A percentile compares a stretch with the other conserved stretches of the same genome.
phyloP scores from a whole-genome alignment of 2,888 invertebrate genomes.

The Noctua comes region DNA sequence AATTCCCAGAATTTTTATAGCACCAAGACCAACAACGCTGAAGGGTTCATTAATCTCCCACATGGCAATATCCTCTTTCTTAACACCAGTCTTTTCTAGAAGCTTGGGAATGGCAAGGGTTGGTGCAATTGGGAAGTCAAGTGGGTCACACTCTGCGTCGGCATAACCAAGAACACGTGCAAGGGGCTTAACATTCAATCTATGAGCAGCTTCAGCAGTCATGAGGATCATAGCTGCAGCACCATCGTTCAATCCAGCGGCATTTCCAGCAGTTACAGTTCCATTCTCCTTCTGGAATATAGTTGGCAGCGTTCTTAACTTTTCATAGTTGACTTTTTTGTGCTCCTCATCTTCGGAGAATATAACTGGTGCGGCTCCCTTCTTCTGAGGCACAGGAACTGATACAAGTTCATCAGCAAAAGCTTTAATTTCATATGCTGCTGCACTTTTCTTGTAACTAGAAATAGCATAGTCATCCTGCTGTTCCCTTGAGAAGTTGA shows the following conservation, averaged over 20 bases:
- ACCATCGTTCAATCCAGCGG: slow-evolving; percentile 99
- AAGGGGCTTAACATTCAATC: slow-evolving; percentile 95
- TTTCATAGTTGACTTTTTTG: slow-evolving; percentile 97
- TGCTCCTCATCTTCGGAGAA: slow-evolving; percentile 98
- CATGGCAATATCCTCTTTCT: slow-evolving; percentile 96
- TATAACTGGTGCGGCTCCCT: slow-evolving; percentile 94
- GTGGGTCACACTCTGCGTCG: slow-evolving; percentile 98
- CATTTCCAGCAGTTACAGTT: slow-evolving; percentile 99
- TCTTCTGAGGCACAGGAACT: slow-evolving; percentile 95
- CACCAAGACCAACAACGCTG: slow-evolving; percentile 98
- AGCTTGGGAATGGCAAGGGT: slow-evolving; percentile 97
- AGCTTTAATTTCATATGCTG: slow-evolving; percentile 94
- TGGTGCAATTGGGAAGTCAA: slow-evolving; percentile 99
- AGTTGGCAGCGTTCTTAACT: slow-evolving; percentile 95
- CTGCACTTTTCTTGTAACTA: slow-evolving; percentile 97
- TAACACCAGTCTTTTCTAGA: slow-evolving; percentile 95
- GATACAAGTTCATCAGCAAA: slow-evolving; percentile 96
- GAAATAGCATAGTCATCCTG: slow-evolving; percentile 98
- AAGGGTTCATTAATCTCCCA: slow-evolving; percentile 99
- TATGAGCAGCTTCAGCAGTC: slow-evolving; percentile 93
- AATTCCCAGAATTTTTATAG: slow-evolving; percentile 95
- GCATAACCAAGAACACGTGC: slow-evolving; percentile 97
- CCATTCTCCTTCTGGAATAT: slow-evolving; percentile 98
- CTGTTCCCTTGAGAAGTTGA: slow-evolving; percentile 95
- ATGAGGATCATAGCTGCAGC: slow-evolving; percentile 97